Percentiles rank a stretch among this genome's conserved stretches.
Evolutionary conservation across 2,113 vertebrate genomes (phyloP).

Genomic region (Bambusicola thoracicus): DNA sequence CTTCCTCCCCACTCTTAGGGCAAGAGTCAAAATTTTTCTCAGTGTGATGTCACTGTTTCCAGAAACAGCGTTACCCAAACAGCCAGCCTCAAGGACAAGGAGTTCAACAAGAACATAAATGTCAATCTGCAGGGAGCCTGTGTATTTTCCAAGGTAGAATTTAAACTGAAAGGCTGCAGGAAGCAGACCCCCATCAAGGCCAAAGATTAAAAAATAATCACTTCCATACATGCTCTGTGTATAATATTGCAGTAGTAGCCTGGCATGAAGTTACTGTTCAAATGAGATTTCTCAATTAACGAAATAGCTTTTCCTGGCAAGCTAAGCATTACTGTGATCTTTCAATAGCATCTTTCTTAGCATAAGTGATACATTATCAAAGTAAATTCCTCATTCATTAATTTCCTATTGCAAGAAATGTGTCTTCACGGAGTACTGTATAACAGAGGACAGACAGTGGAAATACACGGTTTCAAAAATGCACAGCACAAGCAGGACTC

Average conservation of each 20-base stretch:
- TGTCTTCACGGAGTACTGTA: neutral
- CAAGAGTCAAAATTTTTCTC: conserved; percentile 11
- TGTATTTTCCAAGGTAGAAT: conserved; percentile 32
- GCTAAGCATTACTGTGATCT: neutral
- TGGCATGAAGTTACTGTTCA: conserved; percentile 32
- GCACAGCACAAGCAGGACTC: neutral
- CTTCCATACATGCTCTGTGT: conserved; percentile 44
- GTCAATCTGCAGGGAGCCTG: conserved; percentile 10
- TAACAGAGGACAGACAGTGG: neutral
- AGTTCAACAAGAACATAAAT: conserved; percentile 42
- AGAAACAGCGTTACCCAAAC: conserved; percentile 1
- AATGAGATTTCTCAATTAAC: conserved; percentile 72
- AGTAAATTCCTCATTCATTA: conserved; percentile 65
- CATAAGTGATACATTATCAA: conserved; percentile 46
- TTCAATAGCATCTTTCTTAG: conserved; percentile 43
- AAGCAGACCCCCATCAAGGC: conserved; percentile 19
- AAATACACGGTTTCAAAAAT: neutral
- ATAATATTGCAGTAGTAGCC: neutral
- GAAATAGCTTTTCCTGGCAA: conserved; percentile 60
- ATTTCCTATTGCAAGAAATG: neutral
- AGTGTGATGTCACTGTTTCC: conserved; percentile 15
- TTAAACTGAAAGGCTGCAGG: conserved; percentile 51
- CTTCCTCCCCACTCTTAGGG: neutral
- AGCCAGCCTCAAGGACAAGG: conserved; percentile 47
- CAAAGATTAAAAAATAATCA: conserved; percentile 68